phyloP scores from a whole-genome alignment of 2,888 invertebrate genomes.

The Drosophila greeni region DNA sequence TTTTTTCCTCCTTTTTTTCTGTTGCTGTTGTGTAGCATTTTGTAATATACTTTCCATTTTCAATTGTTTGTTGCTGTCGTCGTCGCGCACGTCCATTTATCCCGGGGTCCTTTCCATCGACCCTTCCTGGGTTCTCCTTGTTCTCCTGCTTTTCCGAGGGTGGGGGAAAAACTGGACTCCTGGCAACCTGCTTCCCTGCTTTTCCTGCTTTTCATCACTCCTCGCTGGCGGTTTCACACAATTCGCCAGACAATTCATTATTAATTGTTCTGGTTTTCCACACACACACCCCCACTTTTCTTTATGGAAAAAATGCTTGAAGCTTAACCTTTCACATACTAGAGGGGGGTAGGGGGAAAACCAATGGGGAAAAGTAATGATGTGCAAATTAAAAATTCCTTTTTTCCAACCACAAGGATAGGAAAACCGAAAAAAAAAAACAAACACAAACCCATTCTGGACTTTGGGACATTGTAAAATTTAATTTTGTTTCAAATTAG shows the following conservation, averaged over 20 bases:
- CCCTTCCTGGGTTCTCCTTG: constrained; percentile 2
- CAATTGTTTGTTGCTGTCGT: constrained; percentile 37
- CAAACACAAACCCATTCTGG: constrained; percentile 2
- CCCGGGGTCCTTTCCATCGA: constrained; percentile 29
- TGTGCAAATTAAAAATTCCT: constrained; percentile 69
- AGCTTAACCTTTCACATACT: constrained; percentile 59
- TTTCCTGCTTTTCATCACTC: constrained; percentile 10
- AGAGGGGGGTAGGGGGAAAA: not conserved
- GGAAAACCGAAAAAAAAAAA: too few relatives aligned
- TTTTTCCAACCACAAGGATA: constrained; percentile 17
- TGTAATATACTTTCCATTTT: constrained; percentile 68
- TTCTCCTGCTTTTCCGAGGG: constrained; percentile 5
- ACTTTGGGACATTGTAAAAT: constrained; percentile 28
- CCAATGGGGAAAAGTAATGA: constrained; percentile 48
- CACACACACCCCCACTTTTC: not conserved
- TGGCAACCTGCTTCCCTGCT: not conserved
- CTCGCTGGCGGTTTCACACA: constrained; percentile 60
- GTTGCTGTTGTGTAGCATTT: constrained; percentile 53
- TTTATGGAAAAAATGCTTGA: not conserved
- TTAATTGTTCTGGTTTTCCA: constrained; percentile 67
- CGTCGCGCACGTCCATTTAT: constrained; percentile 60
- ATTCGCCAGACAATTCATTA: constrained; percentile 74
- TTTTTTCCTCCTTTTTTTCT: constrained; percentile 43
- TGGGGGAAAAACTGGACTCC: constrained; percentile 55
- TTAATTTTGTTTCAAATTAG: constrained; percentile 44